These are phyloP conservation scores for Glossophaga mutica DNA, from an alignment of 2,797 vertebrate genomes.

Conservation along the genomic window DNA sequence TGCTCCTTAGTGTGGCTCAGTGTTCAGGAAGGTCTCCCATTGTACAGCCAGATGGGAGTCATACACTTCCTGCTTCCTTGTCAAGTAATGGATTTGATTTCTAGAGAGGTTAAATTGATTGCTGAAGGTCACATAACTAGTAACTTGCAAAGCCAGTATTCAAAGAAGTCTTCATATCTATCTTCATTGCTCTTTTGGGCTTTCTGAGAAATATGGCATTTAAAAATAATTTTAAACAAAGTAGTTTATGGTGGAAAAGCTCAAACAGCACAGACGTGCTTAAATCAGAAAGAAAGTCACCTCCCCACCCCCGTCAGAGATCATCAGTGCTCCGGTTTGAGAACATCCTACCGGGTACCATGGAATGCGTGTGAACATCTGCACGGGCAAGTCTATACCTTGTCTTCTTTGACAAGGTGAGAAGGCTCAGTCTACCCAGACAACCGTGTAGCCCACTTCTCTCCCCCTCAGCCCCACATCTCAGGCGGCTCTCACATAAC, in stretches of 20 bases:
- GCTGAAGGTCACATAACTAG: background rate
- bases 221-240: slow-evolving; percentile 15
- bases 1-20: background rate
- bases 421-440: background rate
- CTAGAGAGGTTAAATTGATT: background rate
- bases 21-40: background rate
- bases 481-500: background rate
- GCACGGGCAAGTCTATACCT: background rate
- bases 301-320: background rate
- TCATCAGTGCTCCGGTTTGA: background rate
- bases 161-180: background rate
- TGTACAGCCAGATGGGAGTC: background rate
- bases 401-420: background rate
- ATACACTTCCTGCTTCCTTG: background rate
- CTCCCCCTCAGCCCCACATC: background rate
- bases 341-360: rapidly evolving
- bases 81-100: background rate
- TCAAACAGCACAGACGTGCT: background rate
- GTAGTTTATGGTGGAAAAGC: background rate
- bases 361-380: no score
- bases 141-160: background rate
- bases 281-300: background rate
- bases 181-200: background rate
- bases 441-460: background rate
- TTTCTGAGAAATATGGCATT: slow-evolving; percentile 4